These are phyloP conservation scores for Drosophila littoralis DNA, from an alignment of 1,140 invertebrate genomes.

Conservation along the genomic window DNA sequence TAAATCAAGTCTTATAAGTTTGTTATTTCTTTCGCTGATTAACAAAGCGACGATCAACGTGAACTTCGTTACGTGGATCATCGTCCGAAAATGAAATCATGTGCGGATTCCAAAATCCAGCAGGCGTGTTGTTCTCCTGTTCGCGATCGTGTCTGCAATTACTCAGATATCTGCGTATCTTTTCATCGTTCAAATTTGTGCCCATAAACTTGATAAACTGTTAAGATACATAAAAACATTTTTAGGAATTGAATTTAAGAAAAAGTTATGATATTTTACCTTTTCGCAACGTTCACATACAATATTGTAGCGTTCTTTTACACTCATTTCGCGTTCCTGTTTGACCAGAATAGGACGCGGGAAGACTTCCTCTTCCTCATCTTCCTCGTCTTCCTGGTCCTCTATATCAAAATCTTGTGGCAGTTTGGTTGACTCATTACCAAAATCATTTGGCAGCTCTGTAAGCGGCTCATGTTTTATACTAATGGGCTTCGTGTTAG, in stretches of 20 bases:
- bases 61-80: slow-evolving; percentile 72
- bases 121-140: slow-evolving; percentile 51
- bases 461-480: slow-evolving; percentile 53
- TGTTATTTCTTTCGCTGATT: slow-evolving; percentile 51
- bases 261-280: slow-evolving; percentile 30
- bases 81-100: slow-evolving; percentile 65
- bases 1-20: background rate
- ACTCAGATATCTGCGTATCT: slow-evolving; percentile 62
- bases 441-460: slow-evolving; percentile 32
- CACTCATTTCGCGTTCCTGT: slow-evolving; percentile 30
- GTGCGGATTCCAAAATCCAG: slow-evolving; percentile 78
- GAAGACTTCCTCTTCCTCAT: slow-evolving; percentile 46
- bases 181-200: slow-evolving; percentile 51
- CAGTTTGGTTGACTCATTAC: slow-evolving; percentile 68
- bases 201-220: slow-evolving; percentile 73
- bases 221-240: slow-evolving; percentile 2
- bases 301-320: slow-evolving; percentile 63
- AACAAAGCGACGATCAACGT: slow-evolving; percentile 67
- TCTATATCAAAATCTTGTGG: slow-evolving; percentile 60
- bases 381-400: slow-evolving; percentile 34
- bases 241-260: background rate
- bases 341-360: slow-evolving; percentile 57
- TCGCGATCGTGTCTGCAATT: slow-evolving; percentile 57
- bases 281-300: slow-evolving; percentile 69
- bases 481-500: background rate